Percentiles rank a stretch among this genome's conserved stretches.
phyloP scores from a whole-genome alignment of 2,113 vertebrate species.

The Sebastes fasciatus region DNA sequence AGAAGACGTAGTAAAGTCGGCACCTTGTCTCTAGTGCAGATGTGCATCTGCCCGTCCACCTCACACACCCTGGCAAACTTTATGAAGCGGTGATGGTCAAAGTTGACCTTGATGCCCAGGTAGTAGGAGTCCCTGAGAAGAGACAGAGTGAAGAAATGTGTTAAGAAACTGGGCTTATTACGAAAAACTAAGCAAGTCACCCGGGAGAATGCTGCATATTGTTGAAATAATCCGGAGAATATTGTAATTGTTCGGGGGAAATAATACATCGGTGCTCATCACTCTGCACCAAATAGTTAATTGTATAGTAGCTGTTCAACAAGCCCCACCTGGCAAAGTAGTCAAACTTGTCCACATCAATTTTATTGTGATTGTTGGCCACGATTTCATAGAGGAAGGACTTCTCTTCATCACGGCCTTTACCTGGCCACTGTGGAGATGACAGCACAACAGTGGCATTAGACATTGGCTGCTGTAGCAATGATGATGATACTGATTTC shows the following conservation, averaged over 20 bases:
- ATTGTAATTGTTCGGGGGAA: background rate
- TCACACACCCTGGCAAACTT: slow-evolving; percentile 89
- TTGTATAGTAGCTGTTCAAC: background rate
- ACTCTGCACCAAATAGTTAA: background rate
- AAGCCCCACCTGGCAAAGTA: slow-evolving; percentile 91
- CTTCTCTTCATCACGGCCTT: slow-evolving; percentile 77
- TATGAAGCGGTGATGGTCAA: slow-evolving; percentile 89
- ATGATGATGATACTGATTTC: background rate
- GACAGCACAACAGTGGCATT: background rate
- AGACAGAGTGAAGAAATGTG: background rate
- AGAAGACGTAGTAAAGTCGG: background rate
- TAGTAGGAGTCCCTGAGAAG: slow-evolving; percentile 91
- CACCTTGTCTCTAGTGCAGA: slow-evolving; percentile 93
- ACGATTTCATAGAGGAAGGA: slow-evolving; percentile 95
- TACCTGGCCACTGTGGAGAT: slow-evolving; percentile 83
- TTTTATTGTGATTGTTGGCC: slow-evolving; percentile 89
- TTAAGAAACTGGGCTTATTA: background rate
- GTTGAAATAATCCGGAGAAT: background rate
- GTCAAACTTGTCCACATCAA: slow-evolving; percentile 97
- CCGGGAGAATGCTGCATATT: background rate
- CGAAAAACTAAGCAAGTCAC: too few relatives aligned
- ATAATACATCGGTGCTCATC: background rate
- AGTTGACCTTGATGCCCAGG: slow-evolving; percentile 92
- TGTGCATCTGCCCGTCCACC: slow-evolving; percentile 76
- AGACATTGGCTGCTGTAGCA: background rate